A percentile compares a stretch with the other conserved stretches of the same genome.
These are phyloP conservation scores for Antitype chi DNA, from an alignment of 2,888 invertebrate species.

Conservation along the genomic window DNA sequence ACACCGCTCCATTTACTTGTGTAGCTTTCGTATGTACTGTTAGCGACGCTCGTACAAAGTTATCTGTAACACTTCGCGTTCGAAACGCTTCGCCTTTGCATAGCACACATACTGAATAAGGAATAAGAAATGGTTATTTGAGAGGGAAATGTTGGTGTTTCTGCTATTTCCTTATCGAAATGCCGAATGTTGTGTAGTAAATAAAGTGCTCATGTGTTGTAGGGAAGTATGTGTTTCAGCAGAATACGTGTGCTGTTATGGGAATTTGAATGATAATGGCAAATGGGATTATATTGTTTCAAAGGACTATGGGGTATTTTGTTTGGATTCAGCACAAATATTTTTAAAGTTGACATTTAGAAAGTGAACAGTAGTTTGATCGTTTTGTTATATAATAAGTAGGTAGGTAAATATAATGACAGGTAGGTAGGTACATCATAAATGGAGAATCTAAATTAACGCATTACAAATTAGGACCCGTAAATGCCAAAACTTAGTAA, in stretches of 20 bases:
- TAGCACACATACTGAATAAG: slow-evolving; percentile 67
- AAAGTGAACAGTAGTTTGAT: not conserved
- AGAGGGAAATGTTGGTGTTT: slow-evolving; percentile 58
- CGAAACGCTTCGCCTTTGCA: slow-evolving; percentile 69
- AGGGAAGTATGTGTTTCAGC: slow-evolving; percentile 29
- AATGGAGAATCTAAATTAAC: not conserved
- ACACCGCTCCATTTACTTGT: slow-evolving; percentile 75
- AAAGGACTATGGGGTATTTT: not conserved
- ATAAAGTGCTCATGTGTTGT: slow-evolving; percentile 36
- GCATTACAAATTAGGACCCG: not conserved
- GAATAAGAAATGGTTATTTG: slow-evolving; percentile 68
- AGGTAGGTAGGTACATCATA: no score
- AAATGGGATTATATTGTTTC: not conserved
- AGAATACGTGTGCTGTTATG: slow-evolving; percentile 2
- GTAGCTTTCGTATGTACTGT: slow-evolving; percentile 72
- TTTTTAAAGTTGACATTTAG: not conserved
- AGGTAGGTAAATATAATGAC: not conserved
- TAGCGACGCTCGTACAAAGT: slow-evolving; percentile 75
- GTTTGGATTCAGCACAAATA: not conserved
- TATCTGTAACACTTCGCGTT: slow-evolving; percentile 74
- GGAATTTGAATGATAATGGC: not conserved
- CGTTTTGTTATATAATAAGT: not conserved
- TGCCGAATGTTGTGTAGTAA: slow-evolving; percentile 52
- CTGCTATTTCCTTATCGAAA: slow-evolving; percentile 63
- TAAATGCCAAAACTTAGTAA: not conserved